These are phyloP conservation scores for Platygyra sinensis DNA, from an alignment of 64 coral and sea anemone species.

Conservation along the genomic window DNA sequence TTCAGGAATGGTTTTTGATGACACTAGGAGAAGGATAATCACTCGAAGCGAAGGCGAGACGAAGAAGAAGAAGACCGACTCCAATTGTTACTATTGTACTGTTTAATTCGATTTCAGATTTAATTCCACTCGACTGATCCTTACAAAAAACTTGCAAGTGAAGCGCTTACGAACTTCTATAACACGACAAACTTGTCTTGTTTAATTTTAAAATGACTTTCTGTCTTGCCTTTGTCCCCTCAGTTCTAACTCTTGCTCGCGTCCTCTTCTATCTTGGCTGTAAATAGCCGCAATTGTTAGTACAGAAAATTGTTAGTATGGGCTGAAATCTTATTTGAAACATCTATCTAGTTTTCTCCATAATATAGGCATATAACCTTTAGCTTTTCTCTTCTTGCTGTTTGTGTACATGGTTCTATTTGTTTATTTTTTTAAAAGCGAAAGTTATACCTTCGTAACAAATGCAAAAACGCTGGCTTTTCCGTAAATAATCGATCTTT, in stretches of 20 bases:
- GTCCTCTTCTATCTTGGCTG: neutral
- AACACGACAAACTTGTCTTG: neutral
- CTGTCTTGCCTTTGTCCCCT: neutral
- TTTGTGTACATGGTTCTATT: neutral
- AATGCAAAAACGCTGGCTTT: neutral
- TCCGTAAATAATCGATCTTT: neutral
- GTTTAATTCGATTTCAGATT: neutral
- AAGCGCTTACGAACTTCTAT: neutral
- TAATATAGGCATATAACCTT: too few species aligned
- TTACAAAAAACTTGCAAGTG: neutral
- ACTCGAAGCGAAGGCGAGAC: neutral
- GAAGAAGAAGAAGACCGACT: neutral
- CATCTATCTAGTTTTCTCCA: neutral
- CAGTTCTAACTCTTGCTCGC: neutral
- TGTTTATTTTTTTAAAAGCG: too few species aligned
- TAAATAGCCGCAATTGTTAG: slow-evolving; percentile 10
- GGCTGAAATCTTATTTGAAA: neutral
- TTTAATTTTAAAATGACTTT: neutral
- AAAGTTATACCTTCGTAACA: neutral
- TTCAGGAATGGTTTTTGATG: neutral
- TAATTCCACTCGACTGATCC: neutral
- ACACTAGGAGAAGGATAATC: neutral
- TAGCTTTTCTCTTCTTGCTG: neutral
- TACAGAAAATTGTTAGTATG: slow-evolving; percentile 38
- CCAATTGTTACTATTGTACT: slow-evolving; percentile 40